phyloP scores from a whole-genome alignment of 2,888 invertebrate genomes.

The Leuctra nigra region DNA sequence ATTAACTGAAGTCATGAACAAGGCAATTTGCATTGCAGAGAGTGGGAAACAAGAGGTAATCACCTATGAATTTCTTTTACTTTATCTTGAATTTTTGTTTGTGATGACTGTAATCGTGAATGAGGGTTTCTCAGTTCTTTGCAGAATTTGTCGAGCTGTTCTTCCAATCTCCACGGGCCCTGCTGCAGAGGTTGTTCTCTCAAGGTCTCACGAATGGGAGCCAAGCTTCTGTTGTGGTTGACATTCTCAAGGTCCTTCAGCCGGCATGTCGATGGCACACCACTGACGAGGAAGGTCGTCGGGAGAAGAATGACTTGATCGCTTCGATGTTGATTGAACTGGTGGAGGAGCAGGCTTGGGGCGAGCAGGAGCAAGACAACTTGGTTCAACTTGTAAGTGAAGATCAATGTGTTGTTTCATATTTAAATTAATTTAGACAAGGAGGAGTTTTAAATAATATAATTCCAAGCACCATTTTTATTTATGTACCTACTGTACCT shows the following conservation, averaged over 20 bases:
- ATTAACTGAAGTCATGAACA: slow-evolving; percentile 9
- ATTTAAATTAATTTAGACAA: not conserved
- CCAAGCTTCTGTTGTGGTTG: slow-evolving; percentile 1
- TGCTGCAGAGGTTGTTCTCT: not conserved
- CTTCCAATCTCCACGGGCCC: not conserved
- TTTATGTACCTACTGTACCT: too few relatives aligned
- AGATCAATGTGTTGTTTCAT: not conserved
- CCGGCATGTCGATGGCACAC: not conserved
- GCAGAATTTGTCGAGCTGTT: not conserved
- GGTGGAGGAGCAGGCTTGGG: not conserved
- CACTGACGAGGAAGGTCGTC: not conserved
- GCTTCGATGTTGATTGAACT: not conserved
- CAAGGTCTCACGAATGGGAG: slow-evolving; percentile 1
- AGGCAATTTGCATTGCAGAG: not conserved
- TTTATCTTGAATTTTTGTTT: not conserved
- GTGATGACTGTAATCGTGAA: not conserved
- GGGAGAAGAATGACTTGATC: not conserved
- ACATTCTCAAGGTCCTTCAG: not conserved
- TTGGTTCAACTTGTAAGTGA: not conserved
- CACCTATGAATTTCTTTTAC: not conserved
- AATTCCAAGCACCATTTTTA: too few relatives aligned
- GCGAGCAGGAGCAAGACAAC: not conserved
- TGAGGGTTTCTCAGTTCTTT: too few relatives aligned
- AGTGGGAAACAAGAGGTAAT: not conserved
- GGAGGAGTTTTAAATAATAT: too few relatives aligned